Evolutionary conservation across 1,140 invertebrate species (phyloP).

Genomic region (Sminthurides bifidus): DNA sequence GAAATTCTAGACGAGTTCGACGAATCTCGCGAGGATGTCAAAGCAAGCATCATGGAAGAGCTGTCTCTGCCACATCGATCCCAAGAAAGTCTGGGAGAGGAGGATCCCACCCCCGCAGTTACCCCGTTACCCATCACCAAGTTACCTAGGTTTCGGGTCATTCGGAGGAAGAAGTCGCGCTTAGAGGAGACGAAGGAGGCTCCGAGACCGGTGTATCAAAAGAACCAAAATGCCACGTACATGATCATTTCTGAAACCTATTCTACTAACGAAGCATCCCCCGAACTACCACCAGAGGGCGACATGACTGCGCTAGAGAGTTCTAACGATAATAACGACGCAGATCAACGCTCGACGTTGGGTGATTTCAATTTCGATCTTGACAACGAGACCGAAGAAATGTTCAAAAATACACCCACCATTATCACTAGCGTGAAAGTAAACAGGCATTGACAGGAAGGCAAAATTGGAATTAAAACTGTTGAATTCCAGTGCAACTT

Average conservation of each 20-base stretch:
- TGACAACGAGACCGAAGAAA: background rate
- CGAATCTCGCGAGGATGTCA: background rate
- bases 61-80: background rate
- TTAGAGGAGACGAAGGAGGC: too few species aligned
- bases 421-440: background rate
- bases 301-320: too few species aligned
- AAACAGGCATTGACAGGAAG: too few species aligned
- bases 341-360: background rate
- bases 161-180: too few species aligned
- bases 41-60: background rate
- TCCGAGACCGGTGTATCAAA: background rate
- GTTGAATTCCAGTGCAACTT: too few species aligned
- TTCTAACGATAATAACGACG: background rate
- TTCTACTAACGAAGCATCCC: slow-evolving; percentile 18
- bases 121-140: too few species aligned
- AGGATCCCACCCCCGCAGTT: background rate
- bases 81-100: background rate
- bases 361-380: background rate
- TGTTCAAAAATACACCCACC: background rate
- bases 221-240: slow-evolving; percentile 11
- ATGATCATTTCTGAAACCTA: slow-evolving; percentile 21
- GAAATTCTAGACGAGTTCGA: background rate
- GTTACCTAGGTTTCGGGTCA: too few species aligned
- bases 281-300: slow-evolving; percentile 1
- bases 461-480: too few species aligned